These are phyloP conservation scores for Actenoides lindsayi DNA, from an alignment of 2,113 vertebrate genomes.

Conservation along the genomic window DNA sequence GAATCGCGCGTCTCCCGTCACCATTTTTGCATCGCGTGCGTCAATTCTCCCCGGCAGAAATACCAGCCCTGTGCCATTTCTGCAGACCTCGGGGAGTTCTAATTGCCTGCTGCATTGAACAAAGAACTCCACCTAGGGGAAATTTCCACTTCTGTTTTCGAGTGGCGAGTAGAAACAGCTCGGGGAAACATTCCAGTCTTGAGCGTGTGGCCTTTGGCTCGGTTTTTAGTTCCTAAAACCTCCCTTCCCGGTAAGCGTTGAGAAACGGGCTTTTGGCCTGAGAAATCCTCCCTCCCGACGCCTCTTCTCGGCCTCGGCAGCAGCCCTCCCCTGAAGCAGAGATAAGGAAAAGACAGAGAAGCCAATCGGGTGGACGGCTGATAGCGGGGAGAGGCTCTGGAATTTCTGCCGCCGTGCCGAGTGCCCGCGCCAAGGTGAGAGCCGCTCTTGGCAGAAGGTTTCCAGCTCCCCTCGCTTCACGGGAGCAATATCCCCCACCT, in stretches of 20 bases:
- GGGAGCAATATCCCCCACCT: not conserved
- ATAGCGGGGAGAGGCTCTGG: not conserved
- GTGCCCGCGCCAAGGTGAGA: not conserved
- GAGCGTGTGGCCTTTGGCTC: not conserved
- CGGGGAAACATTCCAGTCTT: constrained; percentile 42
- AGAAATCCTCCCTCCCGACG: no score
- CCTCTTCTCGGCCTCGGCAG: not conserved
- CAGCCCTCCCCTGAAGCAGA: not conserved
- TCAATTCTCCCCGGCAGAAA: not conserved
- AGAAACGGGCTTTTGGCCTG: not conserved
- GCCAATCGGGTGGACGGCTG: not conserved
- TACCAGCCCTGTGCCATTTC: constrained; percentile 18
- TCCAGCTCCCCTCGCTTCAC: not conserved
- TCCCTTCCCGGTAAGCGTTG: not conserved
- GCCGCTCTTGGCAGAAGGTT: not conserved
- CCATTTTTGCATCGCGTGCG: not conserved
- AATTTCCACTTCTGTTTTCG: constrained; percentile 26
- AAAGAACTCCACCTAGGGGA: constrained; percentile 67
- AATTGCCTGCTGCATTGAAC: constrained; percentile 57
- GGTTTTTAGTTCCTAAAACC: not conserved
- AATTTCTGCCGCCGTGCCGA: not conserved
- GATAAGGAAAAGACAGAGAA: not conserved
- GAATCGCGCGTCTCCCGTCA: not conserved
- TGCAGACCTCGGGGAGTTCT: constrained; percentile 50
- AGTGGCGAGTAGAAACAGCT: not conserved